Evolutionary conservation across 2,888 invertebrate genomes (phyloP).

Genomic region (Tetragonisca angustula): DNA sequence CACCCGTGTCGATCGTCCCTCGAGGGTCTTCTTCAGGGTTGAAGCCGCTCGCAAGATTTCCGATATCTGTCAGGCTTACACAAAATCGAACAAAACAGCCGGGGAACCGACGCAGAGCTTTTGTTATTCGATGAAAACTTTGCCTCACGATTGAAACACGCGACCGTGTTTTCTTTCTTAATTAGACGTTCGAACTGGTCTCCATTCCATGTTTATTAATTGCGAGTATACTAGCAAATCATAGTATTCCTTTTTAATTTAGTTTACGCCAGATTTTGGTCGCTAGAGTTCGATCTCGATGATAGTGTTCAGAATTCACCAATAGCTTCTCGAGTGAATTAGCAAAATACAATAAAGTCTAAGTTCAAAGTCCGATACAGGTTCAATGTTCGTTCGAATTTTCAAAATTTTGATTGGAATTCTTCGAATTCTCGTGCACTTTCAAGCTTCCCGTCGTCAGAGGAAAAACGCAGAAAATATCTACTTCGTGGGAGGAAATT

Average conservation of each 20-base stretch:
- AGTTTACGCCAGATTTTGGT: not conserved
- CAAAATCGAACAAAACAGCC: slow-evolving; percentile 43
- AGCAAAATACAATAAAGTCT: too few relatives aligned
- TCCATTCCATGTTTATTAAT: not conserved
- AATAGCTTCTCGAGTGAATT: not conserved
- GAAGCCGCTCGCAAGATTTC: slow-evolving; percentile 49
- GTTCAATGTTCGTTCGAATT: too few relatives aligned
- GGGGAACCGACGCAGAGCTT: not conserved
- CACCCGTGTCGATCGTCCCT: slow-evolving; percentile 47
- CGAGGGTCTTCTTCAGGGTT: slow-evolving; percentile 58
- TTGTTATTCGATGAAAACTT: slow-evolving; percentile 34
- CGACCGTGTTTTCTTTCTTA: not conserved
- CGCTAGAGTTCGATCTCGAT: not conserved
- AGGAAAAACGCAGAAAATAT: too few relatives aligned
- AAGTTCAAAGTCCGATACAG: too few relatives aligned
- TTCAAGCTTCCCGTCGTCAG: too few relatives aligned
- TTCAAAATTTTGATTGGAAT: too few relatives aligned
- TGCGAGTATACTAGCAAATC: not conserved
- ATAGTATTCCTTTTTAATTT: not conserved
- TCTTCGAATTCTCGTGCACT: too few relatives aligned
- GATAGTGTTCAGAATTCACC: not conserved
- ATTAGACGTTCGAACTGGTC: slow-evolving; percentile 14
- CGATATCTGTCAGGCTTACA: slow-evolving; percentile 41
- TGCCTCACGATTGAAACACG: not conserved
- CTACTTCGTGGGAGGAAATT: too few relatives aligned